Evolutionary conservation across 2,888 invertebrate genomes (phyloP), one percentile per base, ranked within the genome.

Genomic region (Panzeria rudis): DNA sequence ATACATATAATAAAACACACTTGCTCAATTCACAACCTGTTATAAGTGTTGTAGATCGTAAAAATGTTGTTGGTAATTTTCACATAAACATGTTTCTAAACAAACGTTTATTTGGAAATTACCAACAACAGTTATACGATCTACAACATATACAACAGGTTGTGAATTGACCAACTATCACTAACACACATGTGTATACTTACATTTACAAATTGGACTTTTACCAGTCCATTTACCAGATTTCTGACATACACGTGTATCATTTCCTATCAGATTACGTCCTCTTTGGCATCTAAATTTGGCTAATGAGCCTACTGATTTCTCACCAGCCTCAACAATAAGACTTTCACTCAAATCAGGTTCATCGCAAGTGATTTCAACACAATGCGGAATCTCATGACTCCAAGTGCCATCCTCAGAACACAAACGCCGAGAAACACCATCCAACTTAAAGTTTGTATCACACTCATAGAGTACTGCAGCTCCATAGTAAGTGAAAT

Each of bases 341-440:
- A 95, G 89, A 56, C 95, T 95, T 0, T 92, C 91, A 59, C 93
- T 94, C 1, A 93, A 88, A 86, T 94, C 94, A 66, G 97, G 97
- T 87, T 95, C 95, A 83, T 94, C 94, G 90, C 97, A 97, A 50
- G 95, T 95, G 84, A 97, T 96, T 94, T 97, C 97, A 94, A 94
- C 94, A 90, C 98, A 98, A n/a, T 93, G 91, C 0, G 98, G 97
- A 0, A 95, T 93, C 81, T 96, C 96, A 20, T 97, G 96, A 89
- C 97, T 97, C 98, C 98, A 98, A 0, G 97, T 97, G 68, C 96
- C 97, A 90, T 98, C 96, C 89, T 98, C 97, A 73, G 97, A 94
- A 89, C 98, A 98, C 71, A 97, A 92, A 82, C 98, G 93, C 72
- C 97, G 94, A 3, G 97, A 96, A 3, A 97, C 96, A 0, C 98